Evolutionary conservation across 2,797 vertebrate species (phyloP).

Genomic region (Sparidentex hasta): DNA sequence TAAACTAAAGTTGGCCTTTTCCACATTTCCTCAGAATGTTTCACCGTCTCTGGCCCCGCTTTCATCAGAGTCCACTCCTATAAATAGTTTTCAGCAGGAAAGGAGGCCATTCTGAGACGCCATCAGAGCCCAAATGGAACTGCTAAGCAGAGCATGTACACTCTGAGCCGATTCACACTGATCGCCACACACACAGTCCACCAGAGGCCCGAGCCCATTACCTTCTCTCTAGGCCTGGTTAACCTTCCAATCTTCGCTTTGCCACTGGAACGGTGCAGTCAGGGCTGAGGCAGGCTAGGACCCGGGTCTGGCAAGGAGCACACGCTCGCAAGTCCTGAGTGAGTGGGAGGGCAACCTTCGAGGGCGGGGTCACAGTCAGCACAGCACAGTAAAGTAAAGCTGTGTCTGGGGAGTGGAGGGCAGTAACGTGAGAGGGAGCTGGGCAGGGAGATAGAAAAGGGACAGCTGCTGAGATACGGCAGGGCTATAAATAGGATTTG

Average conservation of each 20-base stretch:
- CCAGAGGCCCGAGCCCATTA: slow-evolving; percentile 75
- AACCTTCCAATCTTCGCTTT: slow-evolving; percentile 77
- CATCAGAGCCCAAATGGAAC: slow-evolving; percentile 72
- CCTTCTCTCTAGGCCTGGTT: slow-evolving; percentile 78
- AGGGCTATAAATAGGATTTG: slow-evolving; percentile 76
- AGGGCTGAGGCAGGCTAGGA: slow-evolving; percentile 50
- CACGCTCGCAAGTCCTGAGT: slow-evolving; percentile 50
- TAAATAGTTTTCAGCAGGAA: slow-evolving; percentile 82
- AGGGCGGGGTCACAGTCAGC: slow-evolving; percentile 65
- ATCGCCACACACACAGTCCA: slow-evolving; percentile 64
- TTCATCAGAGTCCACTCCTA: slow-evolving; percentile 78
- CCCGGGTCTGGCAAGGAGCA: slow-evolving; percentile 52
- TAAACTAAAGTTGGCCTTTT: background rate
- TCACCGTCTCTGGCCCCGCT: slow-evolving; percentile 67
- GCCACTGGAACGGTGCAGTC: slow-evolving; percentile 57
- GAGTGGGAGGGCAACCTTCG: slow-evolving; percentile 49
- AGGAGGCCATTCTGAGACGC: slow-evolving; percentile 77
- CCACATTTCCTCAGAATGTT: slow-evolving; percentile 47
- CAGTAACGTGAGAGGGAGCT: slow-evolving; percentile 73
- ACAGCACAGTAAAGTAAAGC: slow-evolving; percentile 45
- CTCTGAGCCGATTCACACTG: slow-evolving; percentile 54
- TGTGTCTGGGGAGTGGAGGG: slow-evolving; percentile 37
- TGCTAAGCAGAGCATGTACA: slow-evolving; percentile 72
- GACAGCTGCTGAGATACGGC: slow-evolving; percentile 80
- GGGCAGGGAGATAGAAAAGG: slow-evolving; percentile 59